Evolutionary conservation across 2,113 vertebrate species (phyloP).

Genomic region (Mus pahari): DNA sequence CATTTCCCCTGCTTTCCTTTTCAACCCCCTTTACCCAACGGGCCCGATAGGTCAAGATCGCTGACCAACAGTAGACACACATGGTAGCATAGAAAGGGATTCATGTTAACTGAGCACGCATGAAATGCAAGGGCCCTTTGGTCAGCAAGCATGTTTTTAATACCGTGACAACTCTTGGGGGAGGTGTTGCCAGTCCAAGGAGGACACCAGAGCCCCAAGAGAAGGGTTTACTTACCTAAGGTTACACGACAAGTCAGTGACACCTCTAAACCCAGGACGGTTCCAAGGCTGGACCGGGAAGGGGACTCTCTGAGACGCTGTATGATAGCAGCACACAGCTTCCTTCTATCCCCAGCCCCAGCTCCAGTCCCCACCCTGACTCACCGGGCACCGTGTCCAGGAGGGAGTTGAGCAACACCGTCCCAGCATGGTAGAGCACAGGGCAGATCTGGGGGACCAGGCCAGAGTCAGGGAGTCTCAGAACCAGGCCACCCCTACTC

Average conservation of each 20-base stretch:
- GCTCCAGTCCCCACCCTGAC: background rate
- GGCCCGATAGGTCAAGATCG: background rate
- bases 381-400: slow-evolving; percentile 94
- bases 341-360: background rate
- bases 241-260: background rate
- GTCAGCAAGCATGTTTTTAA: background rate
- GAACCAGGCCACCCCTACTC: background rate
- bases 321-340: background rate
- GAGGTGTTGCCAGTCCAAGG: background rate
- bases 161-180: background rate
- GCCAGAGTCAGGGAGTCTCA: background rate
- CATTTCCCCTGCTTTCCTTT: background rate
- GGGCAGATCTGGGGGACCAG: slow-evolving; percentile 93
- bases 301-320: background rate
- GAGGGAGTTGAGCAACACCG: slow-evolving; percentile 92
- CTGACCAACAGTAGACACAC: background rate
- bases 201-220: background rate
- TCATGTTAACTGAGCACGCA: background rate
- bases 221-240: background rate
- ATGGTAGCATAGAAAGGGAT: background rate
- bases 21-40: no score
- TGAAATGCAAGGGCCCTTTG: background rate
- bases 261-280: background rate
- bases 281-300: background rate
- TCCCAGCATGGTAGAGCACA: slow-evolving; percentile 90